Conservation (phyloP, 2,113 vertebrate genomes). For the Rallus limicola region DNA sequence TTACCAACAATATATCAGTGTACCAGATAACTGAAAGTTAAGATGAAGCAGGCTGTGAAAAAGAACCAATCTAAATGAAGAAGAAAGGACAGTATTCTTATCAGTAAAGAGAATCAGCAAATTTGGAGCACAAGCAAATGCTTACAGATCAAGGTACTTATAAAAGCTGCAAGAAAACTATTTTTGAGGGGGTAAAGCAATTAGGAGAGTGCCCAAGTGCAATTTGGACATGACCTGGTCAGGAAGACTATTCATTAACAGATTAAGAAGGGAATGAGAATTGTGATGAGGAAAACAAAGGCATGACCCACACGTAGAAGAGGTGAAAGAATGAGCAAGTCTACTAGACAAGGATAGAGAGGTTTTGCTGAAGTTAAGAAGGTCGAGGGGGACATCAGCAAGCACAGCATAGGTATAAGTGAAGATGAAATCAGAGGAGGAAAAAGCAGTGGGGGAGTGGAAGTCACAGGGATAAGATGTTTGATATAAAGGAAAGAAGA, state of each 20-base stretch:
- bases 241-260: slow-evolving; percentile 27
- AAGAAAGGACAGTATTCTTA: neutral
- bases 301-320: neutral
- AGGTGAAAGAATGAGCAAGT: slow-evolving; percentile 9
- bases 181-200: neutral
- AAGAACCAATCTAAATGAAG: neutral
- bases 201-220: slow-evolving; percentile 38
- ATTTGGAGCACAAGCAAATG: neutral
- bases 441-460: neutral
- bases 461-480: neutral
- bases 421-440: neutral
- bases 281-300: slow-evolving; percentile 25
- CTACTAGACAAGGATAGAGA: neutral
- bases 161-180: neutral
- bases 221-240: neutral
- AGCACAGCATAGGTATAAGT: neutral
- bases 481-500: neutral
- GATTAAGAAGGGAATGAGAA: slow-evolving; percentile 17
- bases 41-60: neutral
- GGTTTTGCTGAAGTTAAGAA: neutral
- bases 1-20: neutral
- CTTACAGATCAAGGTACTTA: neutral
- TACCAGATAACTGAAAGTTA: neutral
- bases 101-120: neutral
- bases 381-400: neutral